Conservation (phyloP, 2,113 vertebrate genomes). For the Hirundichthys speculiger region DNA sequence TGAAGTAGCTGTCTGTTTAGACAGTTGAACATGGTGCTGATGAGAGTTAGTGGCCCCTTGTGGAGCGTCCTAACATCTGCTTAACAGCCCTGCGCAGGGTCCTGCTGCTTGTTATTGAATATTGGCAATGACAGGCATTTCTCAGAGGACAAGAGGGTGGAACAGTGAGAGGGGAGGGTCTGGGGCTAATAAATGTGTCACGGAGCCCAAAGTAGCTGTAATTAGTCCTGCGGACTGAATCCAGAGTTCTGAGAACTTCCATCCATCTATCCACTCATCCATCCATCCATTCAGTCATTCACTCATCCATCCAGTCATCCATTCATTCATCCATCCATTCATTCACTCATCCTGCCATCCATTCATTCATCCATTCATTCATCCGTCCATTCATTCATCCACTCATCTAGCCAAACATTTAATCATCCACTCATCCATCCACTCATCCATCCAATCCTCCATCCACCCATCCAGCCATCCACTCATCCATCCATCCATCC, state of each 20-base stretch:
- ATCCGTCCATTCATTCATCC: no score
- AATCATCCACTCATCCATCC: no score
- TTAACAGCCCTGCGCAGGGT: constrained; percentile 74
- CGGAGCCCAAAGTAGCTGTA: constrained; percentile 42
- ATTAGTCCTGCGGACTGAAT: constrained; percentile 40
- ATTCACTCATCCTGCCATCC: no score
- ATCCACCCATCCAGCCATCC: no score
- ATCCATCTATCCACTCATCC: no score
- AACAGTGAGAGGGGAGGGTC: constrained; percentile 41
- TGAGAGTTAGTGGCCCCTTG: constrained; percentile 72
- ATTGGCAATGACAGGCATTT: constrained; percentile 76
- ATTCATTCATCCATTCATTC: no score
- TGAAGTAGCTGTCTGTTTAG: not conserved
- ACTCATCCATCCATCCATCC: no score
- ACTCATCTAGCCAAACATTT: no score
- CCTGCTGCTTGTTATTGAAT: constrained; percentile 80
- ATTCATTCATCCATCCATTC: no score
- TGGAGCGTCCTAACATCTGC: constrained; percentile 82
- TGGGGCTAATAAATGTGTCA: constrained; percentile 60
- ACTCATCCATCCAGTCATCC: no score
- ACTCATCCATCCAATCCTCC: no score
- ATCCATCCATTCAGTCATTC: no score
- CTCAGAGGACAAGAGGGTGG: constrained; percentile 37
- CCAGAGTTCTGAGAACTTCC: constrained; percentile 17
- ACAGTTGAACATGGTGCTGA: constrained; percentile 4